Base-by-base conservation (phyloP, 30 jellyfish, hydroid and myxozoan species). In the Catostylus mosaicus region DNA sequence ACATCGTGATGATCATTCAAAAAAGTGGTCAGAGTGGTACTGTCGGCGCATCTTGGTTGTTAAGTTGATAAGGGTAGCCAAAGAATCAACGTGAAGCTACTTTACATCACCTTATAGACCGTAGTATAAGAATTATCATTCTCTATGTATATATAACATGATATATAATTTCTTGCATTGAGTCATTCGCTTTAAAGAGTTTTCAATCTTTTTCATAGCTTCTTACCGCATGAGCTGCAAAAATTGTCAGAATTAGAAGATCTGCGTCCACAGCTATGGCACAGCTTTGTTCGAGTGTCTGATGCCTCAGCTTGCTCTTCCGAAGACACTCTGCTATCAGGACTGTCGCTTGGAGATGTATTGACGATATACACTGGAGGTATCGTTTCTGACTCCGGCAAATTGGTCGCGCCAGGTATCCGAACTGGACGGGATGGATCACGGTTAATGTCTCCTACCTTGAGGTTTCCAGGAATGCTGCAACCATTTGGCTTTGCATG, bases 291-390 rank as follows among this genome's bases (percentile, higher is more conserved):
- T 35, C 73, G 54, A 26, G 56, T 20, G 30, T 81, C 91, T 23
- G 75, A 29, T 34, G 16, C 77, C 1, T 66, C 83, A 1, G 78
- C 73, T 7, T 46, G 84, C 32, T 68, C 84, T 32, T 81, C 91
- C 3, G 84, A 46, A 9, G 91, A 81, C 24, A 66, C 84, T 31
- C 91, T 35, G 46, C 84, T 66, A 26, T 73, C 87, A 1, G 93
- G 93, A 65, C 93, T 83, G 14, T 45, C 87, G 33, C 87, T 73
- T n/a, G 93, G 93, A 46, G 93, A 73, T 20, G 93, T 70, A 40
- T 73, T 83, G 63, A 83, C 93, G 40, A 83, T 71, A 38, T 69
- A 83, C 14, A 83, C 93, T 0, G 93, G 87, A 11, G 93, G 93
- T 23, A 59, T 69, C 10, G 77, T 63, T n/a, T 83, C 83, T 19